Percentiles rank a stretch among this genome's conserved stretches.
Evolutionary conservation across 1,140 invertebrate genomes (phyloP).

Genomic region (Drosophila aff.): DNA sequence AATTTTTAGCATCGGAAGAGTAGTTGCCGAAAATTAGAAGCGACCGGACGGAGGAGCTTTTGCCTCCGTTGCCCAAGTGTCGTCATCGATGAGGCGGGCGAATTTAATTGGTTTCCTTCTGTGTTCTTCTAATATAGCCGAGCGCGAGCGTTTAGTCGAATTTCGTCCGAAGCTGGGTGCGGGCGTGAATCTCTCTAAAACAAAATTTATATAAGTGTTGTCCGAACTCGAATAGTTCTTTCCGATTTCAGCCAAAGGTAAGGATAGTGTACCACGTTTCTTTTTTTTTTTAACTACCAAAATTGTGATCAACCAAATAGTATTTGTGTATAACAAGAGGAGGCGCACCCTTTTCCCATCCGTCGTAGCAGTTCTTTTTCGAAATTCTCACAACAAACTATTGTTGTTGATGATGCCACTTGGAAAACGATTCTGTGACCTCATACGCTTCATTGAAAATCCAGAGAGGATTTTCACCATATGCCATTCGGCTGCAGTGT

Average conservation of each 20-base stretch:
- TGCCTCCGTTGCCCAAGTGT: constrained; percentile 48
- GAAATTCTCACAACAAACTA: constrained; percentile 32
- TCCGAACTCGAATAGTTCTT: constrained; percentile 5
- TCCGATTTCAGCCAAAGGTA: constrained; percentile 5
- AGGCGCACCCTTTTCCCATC: not conserved
- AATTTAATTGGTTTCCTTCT: constrained; percentile 71
- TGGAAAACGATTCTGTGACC: constrained; percentile 63
- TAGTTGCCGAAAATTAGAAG: constrained; percentile 74
- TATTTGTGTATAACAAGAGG: not conserved
- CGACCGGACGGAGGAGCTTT: constrained; percentile 34
- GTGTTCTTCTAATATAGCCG: constrained; percentile 40
- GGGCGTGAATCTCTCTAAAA: constrained; percentile 54
- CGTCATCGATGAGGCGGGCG: constrained; percentile 69
- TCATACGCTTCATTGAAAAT: constrained; percentile 57
- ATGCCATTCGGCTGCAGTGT: constrained; percentile 41
- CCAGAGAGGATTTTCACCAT: constrained; percentile 44
- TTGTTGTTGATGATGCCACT: constrained; percentile 43
- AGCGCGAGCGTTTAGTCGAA: constrained; percentile 60
- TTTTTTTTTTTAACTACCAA: not conserved
- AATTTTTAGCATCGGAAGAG: constrained; percentile 56
- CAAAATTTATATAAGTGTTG: constrained; percentile 21
- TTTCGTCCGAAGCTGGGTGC: constrained; percentile 70
- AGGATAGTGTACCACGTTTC: not conserved
- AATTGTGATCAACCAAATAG: not conserved
- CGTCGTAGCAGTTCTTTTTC: not conserved